Base-by-base conservation (phyloP, 2,113 vertebrate genomes). In the Gallinago paraguaiae region DNA sequence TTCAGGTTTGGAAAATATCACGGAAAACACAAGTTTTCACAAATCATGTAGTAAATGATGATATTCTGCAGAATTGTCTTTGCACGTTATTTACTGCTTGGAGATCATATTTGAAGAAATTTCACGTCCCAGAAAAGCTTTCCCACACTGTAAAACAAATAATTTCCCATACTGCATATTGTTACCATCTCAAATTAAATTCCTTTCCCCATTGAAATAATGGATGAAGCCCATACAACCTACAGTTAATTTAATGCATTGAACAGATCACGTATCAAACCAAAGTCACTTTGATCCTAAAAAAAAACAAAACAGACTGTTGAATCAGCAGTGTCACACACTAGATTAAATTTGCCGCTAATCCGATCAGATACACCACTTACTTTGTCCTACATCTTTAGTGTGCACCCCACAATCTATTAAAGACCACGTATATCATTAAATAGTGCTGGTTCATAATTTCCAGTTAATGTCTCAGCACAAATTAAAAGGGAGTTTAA, bases 321-420 rank as follows among this genome's bases (percentile, higher is more conserved):
- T 94, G 81, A 97, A 91, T 92, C 74, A 97, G 88, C 93, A 72
- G 75, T 54, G 74, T 71, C 84, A 94, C 41, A 43, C 56, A 39
- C 71, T 54, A 83, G 90, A 96, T 96, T 95, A 95, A 96, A 95
- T 93, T 89, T 92, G 94, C 86, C 75, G 23, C 90, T 96, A 96
- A 96, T 97, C 93, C 95, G 88, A 88, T 83, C 74, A 91, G 92
- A 81, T 78, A 61, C 76, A 82, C 33, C 77, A 41, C 54, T 70
- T 37, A 84, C 43, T 82, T 84, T 89, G 83, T 93, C 97, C 95
- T 91, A 69, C 68, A 46, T 78, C 90, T 74, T 91, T 89, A 96
- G 80, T 64, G 87, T 25, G 54, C 63, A 56, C 92, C 41, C 57
- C 76, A 37, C 82, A 78, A 50, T 54, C 95, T 93, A 70, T 94